Base-by-base conservation (phyloP, 2,797 vertebrate genomes). In the Lemur catta region DNA sequence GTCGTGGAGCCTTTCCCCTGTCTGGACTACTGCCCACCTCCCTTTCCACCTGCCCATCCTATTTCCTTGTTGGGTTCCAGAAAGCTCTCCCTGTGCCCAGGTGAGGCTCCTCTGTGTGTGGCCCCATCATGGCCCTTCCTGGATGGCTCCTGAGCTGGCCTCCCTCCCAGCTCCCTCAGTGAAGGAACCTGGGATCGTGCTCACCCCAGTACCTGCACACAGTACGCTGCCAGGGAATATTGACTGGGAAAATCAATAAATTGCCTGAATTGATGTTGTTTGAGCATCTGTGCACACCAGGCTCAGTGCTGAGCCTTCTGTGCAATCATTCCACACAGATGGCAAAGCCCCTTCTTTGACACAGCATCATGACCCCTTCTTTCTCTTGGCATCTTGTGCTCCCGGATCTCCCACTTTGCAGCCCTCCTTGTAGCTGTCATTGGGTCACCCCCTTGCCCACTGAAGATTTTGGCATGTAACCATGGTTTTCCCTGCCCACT, bases 281-380 rank as follows among this genome's bases (percentile, higher is more conserved):
- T 28, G 46, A 52, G 35, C 7, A 20, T 43, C 30, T n/a, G 0
- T 22, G 38, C 63, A 7, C 12, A 7, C 15, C 4, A 22, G 82
- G 63, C 48, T 50, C 22, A 3, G 41, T 20, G 55, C 41, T 14
- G 0, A 50, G 43, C 15, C 24, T 6, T 46, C 38, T 43, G 52
- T 28, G 4, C 33, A 55, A 7, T n/a, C 12, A 7, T 67, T 30
- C 38, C 41, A 38, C 3, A 5, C 30, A 33, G 38, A n/a, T 28
- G n/a, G 33, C 24, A 28, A 28, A 69, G 72, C 48, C 22, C 59
- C 20, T 57, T 57, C 17, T 63, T 3, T 65, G 72, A 78, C 59
- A 9, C 5, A 18, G 30, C 28, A 8, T 10, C 0, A 0, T 7
- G n/a, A 30, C 41, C 41, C 46, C 22, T 33, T 15, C 57, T 52